These are phyloP conservation scores for Lithophane ornitopus DNA, from an alignment of 2,888 invertebrate species.

Conservation along the genomic window DNA sequence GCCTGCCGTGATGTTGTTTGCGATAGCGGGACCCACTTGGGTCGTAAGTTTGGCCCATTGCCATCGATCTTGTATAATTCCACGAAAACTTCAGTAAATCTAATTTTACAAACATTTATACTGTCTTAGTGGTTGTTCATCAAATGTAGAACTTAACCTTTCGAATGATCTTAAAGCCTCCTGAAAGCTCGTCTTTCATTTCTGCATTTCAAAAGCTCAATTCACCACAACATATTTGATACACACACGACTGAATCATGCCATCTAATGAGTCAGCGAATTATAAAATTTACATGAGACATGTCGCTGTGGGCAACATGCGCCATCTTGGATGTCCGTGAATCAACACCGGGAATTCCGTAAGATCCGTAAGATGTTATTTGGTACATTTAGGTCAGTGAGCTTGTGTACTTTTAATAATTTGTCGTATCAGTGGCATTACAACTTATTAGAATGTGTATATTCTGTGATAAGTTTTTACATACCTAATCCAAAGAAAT, in stretches of 20 bases:
- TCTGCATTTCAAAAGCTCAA: not conserved
- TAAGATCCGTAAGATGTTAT: conserved; percentile 12
- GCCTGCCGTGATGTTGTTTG: too few species aligned
- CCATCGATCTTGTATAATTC: not conserved
- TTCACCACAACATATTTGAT: not conserved
- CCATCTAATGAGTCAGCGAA: conserved; percentile 51
- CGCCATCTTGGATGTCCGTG: conserved; percentile 35
- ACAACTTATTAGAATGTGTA: not conserved
- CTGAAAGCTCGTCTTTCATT: not conserved
- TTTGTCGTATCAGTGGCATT: not conserved
- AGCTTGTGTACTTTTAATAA: conserved; percentile 16
- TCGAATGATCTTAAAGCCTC: not conserved
- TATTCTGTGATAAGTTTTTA: not conserved
- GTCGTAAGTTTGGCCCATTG: too few species aligned
- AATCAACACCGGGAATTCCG: conserved; percentile 35
- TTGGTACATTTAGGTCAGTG: conserved; percentile 16
- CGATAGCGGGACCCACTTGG: too few species aligned
- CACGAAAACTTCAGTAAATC: not conserved
- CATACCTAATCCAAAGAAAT: not conserved
- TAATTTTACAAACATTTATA: too few species aligned
- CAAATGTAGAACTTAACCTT: not conserved
- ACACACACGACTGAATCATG: conserved; percentile 19
- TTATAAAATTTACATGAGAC: conserved; percentile 65
- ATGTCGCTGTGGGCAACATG: conserved; percentile 40
- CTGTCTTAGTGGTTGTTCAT: not conserved